Evolutionary conservation across 2,888 invertebrate genomes (phyloP), one percentile per base, ranked within the genome.

Genomic region (Globia sparganii): DNA sequence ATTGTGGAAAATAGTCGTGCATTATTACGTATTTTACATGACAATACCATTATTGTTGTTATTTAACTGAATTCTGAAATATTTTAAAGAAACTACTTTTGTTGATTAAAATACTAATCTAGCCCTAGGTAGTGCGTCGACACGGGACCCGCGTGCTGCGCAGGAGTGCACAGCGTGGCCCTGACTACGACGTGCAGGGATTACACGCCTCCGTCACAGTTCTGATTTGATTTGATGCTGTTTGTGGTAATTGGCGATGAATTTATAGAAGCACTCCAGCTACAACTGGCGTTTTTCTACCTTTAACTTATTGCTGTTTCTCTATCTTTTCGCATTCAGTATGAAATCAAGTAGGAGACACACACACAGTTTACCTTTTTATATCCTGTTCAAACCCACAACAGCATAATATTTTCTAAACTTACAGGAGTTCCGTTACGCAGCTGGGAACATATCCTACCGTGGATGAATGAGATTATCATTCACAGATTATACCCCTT

Each of bases 151-250:
- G 53, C 28, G 25, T 65, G 31, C 53, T 70, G 70, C 66, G 69
- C 80, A 58, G 75, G 79, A 82, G 76, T 84, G 80, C 53, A 64
- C 37, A 64, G 80, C 58, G 40, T 62, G 77, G 56, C 67, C 65
- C 72, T 84, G 71, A 56, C 59, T 34, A 40, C 49, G 11, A 72
- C 73, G 65, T 81, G 74, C 78, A 46, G 65, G 65, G 71, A 66
- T 77, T 69, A 77, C 68, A 70, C 62, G 53, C 66, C 53, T 67
- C 31, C 28, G 43, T 65, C 73, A 84, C 64, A 77, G 25, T 40
- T 59, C 59, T 49, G 37, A 71, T 64, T 62, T 56, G 28, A 77
- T 64, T 66, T 46, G 49, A 70, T 67, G 37, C 49, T 65, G n/a
- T 73, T 71, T 53, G 28, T 73, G 28, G 53, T 67, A 62, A 80